Conservation (phyloP, 2,113 vertebrate species). For the Xenopus laevis region DNA sequence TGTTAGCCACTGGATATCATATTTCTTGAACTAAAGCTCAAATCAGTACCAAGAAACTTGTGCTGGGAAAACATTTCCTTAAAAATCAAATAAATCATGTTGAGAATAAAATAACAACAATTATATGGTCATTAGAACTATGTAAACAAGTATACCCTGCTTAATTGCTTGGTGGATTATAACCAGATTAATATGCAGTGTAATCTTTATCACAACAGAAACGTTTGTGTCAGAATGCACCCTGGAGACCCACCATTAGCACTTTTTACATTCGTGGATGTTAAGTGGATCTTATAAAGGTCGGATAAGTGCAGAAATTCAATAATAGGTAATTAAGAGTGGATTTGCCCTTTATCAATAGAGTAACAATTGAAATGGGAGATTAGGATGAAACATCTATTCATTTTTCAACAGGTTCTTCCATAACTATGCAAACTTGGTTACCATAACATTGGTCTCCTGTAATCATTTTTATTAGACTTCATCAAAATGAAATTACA, state of each 20-base stretch:
- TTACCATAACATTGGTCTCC: background rate
- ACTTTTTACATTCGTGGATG: slow-evolving; percentile 29
- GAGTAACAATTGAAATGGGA: slow-evolving; percentile 6
- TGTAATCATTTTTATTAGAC: slow-evolving; percentile 19
- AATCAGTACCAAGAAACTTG: background rate
- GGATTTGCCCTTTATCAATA: slow-evolving; percentile 32
- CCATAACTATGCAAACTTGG: slow-evolving; percentile 7
- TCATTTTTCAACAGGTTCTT: slow-evolving; percentile 21
- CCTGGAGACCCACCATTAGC: slow-evolving; percentile 39
- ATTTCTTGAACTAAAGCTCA: background rate
- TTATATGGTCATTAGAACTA: slow-evolving; percentile 44
- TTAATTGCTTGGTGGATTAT: slow-evolving; percentile 39
- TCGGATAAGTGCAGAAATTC: slow-evolving; percentile 37
- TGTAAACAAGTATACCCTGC: slow-evolving; percentile 42
- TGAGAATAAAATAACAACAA: slow-evolving; percentile 37
- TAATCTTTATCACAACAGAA: slow-evolving; percentile 37
- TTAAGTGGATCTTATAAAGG: slow-evolving; percentile 24
- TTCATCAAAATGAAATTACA: slow-evolving; percentile 60
- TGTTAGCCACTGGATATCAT: background rate
- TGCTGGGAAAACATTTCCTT: background rate
- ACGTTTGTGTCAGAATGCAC: slow-evolving; percentile 34
- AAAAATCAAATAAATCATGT: slow-evolving; percentile 26
- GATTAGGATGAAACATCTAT: slow-evolving; percentile 9
- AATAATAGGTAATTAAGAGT: slow-evolving; percentile 39
- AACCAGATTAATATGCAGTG: slow-evolving; percentile 23